A percentile compares a stretch with the other conserved stretches of the same genome.
These are phyloP conservation scores for Tetraodon nigroviridis DNA, from an alignment of 2,113 vertebrate genomes.

Conservation along the genomic window DNA sequence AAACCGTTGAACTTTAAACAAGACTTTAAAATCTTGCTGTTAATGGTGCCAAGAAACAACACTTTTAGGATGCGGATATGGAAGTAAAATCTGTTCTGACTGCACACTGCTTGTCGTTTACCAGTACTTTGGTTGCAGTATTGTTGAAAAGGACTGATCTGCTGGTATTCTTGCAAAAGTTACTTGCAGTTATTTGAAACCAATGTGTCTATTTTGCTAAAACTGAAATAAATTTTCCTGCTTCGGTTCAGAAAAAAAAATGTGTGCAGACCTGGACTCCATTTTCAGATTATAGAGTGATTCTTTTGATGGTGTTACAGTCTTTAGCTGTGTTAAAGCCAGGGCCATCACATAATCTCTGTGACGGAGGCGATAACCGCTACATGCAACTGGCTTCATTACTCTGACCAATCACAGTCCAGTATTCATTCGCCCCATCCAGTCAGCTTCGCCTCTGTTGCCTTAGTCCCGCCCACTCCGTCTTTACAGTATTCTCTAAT, in stretches of 20 bases:
- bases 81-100: too few species aligned
- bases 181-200: not conserved
- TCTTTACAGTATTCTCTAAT: too few species aligned
- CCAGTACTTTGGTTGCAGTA: constrained; percentile 13
- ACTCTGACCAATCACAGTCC: constrained; percentile 39
- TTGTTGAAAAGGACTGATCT: constrained; percentile 1
- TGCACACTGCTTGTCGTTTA: not conserved
- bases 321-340: too few species aligned
- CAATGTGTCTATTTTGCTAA: constrained; percentile 26
- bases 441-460: not conserved
- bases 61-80: too few species aligned
- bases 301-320: too few species aligned
- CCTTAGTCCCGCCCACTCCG: not conserved
- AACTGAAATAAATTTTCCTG: constrained; percentile 37
- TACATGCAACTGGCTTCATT: not conserved
- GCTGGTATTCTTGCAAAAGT: constrained; percentile 16
- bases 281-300: too few species aligned
- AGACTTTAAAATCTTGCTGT: constrained; percentile 21
- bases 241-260: too few species aligned
- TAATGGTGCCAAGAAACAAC: constrained; percentile 23
- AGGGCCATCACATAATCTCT: too few species aligned
- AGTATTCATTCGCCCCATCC: not conserved
- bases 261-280: too few species aligned
- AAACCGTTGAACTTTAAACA: not conserved
- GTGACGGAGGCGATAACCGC: too few species aligned